phyloP scores from a whole-genome alignment of 2,797 vertebrate species.

The Prionace glauca region DNA sequence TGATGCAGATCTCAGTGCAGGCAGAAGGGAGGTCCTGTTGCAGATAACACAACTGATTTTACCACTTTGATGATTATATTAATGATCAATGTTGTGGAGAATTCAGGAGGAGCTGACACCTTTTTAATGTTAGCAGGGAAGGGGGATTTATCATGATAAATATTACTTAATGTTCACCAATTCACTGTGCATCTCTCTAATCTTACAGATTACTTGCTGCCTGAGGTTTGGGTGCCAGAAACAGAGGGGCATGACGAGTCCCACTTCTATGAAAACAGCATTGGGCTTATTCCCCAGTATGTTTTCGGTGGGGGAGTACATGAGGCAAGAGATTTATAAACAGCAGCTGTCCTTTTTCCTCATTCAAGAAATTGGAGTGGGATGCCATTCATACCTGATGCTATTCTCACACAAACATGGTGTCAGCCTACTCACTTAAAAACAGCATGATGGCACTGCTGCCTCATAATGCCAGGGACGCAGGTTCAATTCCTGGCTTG shows the following conservation, averaged over 20 bases:
- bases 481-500: no score
- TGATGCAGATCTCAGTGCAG: not conserved
- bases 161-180: not conserved
- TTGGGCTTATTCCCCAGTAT: not conserved
- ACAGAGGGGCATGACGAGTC: not conserved
- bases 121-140: not conserved
- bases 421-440: not conserved
- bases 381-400: not conserved
- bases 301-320: not conserved
- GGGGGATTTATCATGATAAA: not conserved
- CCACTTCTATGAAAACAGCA: not conserved
- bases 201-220: not conserved
- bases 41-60: not conserved
- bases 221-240: not conserved
- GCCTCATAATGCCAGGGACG: no score
- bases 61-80: not conserved
- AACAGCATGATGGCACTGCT: no score
- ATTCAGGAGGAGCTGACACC: no score
- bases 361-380: not conserved
- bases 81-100: not conserved
- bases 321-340: not conserved
- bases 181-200: not conserved
- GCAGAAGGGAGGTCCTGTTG: not conserved
- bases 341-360: no score
- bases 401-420: not conserved